A percentile compares a stretch with the other conserved stretches of the same genome.
Conservation (phyloP, 2,113 vertebrate species). For the Prunella himalayana region DNA sequence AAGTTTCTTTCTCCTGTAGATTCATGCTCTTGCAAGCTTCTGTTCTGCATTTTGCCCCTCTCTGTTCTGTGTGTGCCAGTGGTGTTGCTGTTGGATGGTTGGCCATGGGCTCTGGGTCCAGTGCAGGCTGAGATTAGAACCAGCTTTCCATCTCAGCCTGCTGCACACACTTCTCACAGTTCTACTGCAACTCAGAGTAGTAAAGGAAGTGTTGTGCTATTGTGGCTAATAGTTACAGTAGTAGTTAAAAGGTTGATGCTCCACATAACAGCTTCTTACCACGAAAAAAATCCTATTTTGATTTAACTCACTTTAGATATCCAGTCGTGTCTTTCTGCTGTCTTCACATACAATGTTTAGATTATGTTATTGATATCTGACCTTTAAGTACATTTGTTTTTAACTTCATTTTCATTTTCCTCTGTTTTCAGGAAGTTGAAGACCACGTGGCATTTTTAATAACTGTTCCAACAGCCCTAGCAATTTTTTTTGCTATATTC, state of each 20-base stretch:
- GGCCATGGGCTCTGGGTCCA: not conserved
- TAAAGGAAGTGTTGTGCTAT: not conserved
- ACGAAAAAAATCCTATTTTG: not conserved
- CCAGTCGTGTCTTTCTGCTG: not conserved
- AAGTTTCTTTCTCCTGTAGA: not conserved
- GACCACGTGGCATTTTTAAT: constrained; percentile 95
- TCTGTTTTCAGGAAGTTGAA: constrained; percentile 83
- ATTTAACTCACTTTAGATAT: not conserved
- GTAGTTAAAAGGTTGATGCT: not conserved
- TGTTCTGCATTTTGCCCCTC: not conserved
- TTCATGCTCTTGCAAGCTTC: not conserved
- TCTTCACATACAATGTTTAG: not conserved
- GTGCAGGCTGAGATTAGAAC: not conserved
- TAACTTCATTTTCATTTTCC: constrained; percentile 20
- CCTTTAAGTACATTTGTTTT: not conserved
- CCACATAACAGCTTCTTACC: not conserved
- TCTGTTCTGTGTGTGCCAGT: fast-evolving
- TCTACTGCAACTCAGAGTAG: not conserved
- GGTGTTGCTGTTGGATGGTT: not conserved
- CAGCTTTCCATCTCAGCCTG: not conserved
- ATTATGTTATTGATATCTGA: not conserved
- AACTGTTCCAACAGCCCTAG: constrained; percentile 92
- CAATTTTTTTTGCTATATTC: constrained; percentile 95
- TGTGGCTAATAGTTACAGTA: not conserved
- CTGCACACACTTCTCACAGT: not conserved